Base-by-base conservation (phyloP, 2,113 vertebrate species). In the Rhinoptilus africanus region DNA sequence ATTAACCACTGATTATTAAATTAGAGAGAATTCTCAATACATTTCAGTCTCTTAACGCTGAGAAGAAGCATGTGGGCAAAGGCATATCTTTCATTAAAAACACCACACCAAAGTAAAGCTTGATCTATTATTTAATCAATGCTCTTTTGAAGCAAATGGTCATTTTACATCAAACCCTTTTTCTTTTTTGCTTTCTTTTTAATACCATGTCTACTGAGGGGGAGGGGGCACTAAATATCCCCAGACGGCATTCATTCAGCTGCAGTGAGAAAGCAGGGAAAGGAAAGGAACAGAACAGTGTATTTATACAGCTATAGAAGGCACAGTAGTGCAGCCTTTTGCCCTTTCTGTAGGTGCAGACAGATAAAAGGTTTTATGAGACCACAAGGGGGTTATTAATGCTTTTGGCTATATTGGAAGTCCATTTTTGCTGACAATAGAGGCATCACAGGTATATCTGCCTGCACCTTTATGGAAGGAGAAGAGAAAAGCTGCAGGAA, bases 121-220 rank as follows among this genome's bases (percentile, higher is more conserved):
- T 97, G 88, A 96, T 97, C 91, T 96, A 93, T 97, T 97, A 96
- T 97, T 97, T 92, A 96, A 20, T 64, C 71, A 57, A 68, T 91
- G 81, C 8, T 94, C 83, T 92, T 92, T 90, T 96, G 88, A 96
- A 96, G 95, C 48, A 96, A 97, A 94, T 77, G 94, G 93, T 90
- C 86, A 95, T 92, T 97, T 94, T 93, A 92, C 87, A 93, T 92
- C 84, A 95, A 88, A 88, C 35, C 32, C 39, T 35, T 90, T 72
- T 74, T 28, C 17, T 74, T 51, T 82, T 79, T 85, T 84, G 14
- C 89, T 88, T 93, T 85, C 64, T 94, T 93, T 94, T 81, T 91
- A 94, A 89, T 87, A 60, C 8, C 39, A 19, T 12, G 14, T 28
- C 67, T 73, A 14, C 67, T 2, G 6, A 75, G 48, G 26, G 27